Percentiles rank a stretch among this genome's conserved stretches.
These are phyloP conservation scores for Carassius carassius DNA, from an alignment of 2,113 vertebrate genomes.

Conservation along the genomic window DNA sequence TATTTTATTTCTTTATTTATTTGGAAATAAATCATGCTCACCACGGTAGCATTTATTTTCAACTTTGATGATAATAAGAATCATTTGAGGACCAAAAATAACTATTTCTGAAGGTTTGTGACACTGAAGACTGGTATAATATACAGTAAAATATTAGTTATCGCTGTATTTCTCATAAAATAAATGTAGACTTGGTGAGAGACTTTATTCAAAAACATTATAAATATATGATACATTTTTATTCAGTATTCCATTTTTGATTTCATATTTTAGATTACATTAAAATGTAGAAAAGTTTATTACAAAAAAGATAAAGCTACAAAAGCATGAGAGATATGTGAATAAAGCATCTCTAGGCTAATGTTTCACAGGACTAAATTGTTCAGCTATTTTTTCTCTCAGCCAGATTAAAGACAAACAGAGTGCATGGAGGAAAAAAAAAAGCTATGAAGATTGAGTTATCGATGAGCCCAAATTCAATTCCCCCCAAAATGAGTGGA, in stretches of 20 bases:
- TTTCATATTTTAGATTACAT: background rate
- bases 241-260: background rate
- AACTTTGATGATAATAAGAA: too few relatives aligned
- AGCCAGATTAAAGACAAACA: conserved; percentile 42
- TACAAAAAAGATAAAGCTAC: background rate
- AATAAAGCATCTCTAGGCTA: background rate
- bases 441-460: conserved; percentile 42
- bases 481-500: conserved; percentile 24
- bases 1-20: too few relatives aligned
- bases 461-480: conserved; percentile 43
- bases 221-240: too few relatives aligned
- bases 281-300: background rate
- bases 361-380: conserved; percentile 26
- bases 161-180: too few relatives aligned
- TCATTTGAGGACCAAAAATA: too few relatives aligned
- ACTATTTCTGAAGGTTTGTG: too few relatives aligned
- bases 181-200: too few relatives aligned
- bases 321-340: background rate
- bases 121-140: too few relatives aligned
- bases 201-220: too few relatives aligned
- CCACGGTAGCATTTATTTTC: too few relatives aligned
- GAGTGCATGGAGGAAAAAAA: background rate
- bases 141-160: too few relatives aligned
- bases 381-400: conserved; percentile 1
- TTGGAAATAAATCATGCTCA: too few relatives aligned